Percentiles rank a stretch among this genome's conserved stretches.
phyloP scores from a whole-genome alignment of 2,888 invertebrate species.

The Hylaea fasciaria region DNA sequence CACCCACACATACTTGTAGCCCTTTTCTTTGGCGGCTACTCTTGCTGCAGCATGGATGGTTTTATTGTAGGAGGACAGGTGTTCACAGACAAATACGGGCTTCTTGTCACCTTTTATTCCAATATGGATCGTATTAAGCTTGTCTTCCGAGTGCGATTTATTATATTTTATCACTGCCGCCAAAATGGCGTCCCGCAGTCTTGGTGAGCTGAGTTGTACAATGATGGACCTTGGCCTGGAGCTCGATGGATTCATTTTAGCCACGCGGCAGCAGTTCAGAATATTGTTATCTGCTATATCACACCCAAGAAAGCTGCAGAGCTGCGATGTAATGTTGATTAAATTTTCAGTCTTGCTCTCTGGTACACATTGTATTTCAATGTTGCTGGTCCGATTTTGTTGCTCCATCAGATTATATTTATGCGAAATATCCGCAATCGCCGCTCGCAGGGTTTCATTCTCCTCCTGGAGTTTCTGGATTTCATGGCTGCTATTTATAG shows the following conservation, averaged over 20 bases:
- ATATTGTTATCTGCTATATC: background rate
- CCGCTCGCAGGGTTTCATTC: background rate
- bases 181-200: background rate
- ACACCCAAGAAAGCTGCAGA: background rate
- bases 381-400: background rate
- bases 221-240: background rate
- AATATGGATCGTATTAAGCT: background rate
- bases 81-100: background rate
- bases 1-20: slow-evolving; percentile 8
- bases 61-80: background rate
- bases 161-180: background rate
- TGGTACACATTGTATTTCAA: slow-evolving; percentile 4
- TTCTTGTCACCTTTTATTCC: background rate
- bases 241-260: background rate
- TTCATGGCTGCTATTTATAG: too few relatives aligned
- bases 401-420: background rate
- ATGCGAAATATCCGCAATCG: background rate
- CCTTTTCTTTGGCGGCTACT: background rate
- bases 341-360: background rate
- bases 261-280: background rate
- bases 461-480: background rate
- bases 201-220: background rate
- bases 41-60: slow-evolving; percentile 1
- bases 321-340: background rate
- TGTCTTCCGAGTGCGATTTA: background rate